Base-by-base conservation (phyloP, 2,888 invertebrate species). In the Leptinotarsa haldemani region DNA sequence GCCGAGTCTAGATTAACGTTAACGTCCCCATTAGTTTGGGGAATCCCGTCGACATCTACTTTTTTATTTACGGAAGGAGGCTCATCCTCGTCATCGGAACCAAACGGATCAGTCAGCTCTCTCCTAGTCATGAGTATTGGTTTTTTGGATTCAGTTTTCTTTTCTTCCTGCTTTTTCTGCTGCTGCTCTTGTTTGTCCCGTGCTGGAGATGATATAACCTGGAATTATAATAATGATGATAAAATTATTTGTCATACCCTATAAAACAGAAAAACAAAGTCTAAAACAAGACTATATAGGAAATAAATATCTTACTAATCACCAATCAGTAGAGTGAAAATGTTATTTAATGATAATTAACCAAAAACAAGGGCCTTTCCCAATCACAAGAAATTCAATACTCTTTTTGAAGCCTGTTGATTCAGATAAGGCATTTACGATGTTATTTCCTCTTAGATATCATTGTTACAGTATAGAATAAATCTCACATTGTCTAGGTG, bases 81-180 rank as follows among this genome's bases (percentile, higher is more conserved):
- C 50, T 94, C 94, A 68, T 95, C 95, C 73, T 94, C 95, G 22
- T 96, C 96, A 83, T 96, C 96, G 46, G 96, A 96, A 66, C 95
- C 96, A 87, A 97, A 96, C 0, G 97, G 97, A 88, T 97, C 96
- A 7, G 93, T 93, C 78, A 95, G 89, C 86, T 96, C 95, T 70
- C 95, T 92, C 79, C 95, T 91, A 0, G 96, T 96, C 95, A 96
- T 96, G 80, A 96, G 88, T 82, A 85, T 78, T 4, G 86, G 87
- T 78, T 87, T 87, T 65, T 84, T 83, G 2, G 72, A 61, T 77
- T 85, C 85, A 4, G 52, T 46, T 75, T 83, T 84, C 69, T 85
- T 85, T 12, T 79, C 78, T 67, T 80, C 79, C 58, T 76, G 74
- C 88, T 90, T 83, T 86, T 88, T 70, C 82, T 82, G 73, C 79